Base-by-base conservation (phyloP, 2,113 vertebrate genomes). In the Zosterops lateralis region DNA sequence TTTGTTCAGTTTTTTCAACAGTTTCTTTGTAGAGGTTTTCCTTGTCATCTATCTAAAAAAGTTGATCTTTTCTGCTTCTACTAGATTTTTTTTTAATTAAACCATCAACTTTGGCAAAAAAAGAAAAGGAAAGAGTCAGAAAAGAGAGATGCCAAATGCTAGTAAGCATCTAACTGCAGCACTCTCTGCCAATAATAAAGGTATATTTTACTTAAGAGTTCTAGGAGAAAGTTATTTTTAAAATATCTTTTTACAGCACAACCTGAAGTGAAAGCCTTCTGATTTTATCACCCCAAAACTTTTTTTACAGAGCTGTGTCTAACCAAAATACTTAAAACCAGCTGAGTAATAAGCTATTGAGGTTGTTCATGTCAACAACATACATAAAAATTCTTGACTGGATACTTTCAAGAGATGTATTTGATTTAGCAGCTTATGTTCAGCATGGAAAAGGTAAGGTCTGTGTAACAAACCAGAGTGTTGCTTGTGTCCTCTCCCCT, bases 191-290 rank as follows among this genome's bases (percentile, higher is more conserved):
- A 93, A 78, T 57, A 84, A 34, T 61, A 82, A 92, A 89, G 42
- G 70, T 78, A 34, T 87, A 68, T 93, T 91, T 93, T 93, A 75
- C 53, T 89, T 78, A 82, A 34, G 42, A 84, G 28, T 81, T 90
- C 75, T 50, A 65, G 50, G 50, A 81, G 50, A 65, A 95, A 79
- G 70, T 64, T 72, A 74, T 93, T 89, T 93, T 87, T 78, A 3
- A 93, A 89, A 61, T 78, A 71, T 11, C n/a, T 65, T 87, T 91
- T 81, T 90, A 61, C 25, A 84, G 12, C 38, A 44, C 10, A 54
- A 58, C 34, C 40, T 84, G 32, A 45, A 87, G 50, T 68, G 50
- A 84, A 89, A 78, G 10, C 38, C 50, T 53, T 42, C 62, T 73
- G 42, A 79, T 84, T 94, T 89, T 93, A 87, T 81, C 50, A 57